Evolutionary conservation across 2,888 invertebrate species (phyloP).

Genomic region (Falcaria lacertinaria): DNA sequence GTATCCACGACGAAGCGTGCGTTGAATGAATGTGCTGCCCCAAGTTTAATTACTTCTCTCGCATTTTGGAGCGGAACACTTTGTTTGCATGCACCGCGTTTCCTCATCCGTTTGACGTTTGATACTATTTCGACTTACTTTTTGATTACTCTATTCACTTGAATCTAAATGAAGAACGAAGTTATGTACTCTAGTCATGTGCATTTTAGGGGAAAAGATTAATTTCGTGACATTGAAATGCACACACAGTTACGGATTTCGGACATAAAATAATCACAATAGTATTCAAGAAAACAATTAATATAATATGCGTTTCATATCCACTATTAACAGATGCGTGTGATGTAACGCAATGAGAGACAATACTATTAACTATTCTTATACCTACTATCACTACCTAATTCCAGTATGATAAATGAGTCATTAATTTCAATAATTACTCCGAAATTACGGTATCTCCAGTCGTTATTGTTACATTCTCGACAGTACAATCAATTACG

Average conservation of each 20-base stretch:
- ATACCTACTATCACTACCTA: no score
- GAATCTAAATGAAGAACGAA: no score
- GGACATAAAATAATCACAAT: no score
- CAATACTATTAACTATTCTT: no score
- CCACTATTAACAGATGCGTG: no score
- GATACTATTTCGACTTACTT: not conserved
- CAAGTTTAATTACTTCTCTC: slow-evolving; percentile 22
- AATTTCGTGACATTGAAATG: no score
- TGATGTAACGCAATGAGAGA: no score
- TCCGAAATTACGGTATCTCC: not conserved
- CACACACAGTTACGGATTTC: no score
- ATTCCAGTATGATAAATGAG: not conserved
- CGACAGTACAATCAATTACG: not conserved
- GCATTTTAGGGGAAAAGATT: no score
- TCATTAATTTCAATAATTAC: not conserved
- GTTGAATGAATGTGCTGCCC: slow-evolving; percentile 20
- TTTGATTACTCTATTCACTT: not conserved
- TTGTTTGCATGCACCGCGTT: not conserved
- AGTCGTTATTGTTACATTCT: not conserved
- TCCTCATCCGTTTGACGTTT: not conserved
- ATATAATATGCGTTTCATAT: no score
- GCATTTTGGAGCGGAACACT: slow-evolving; percentile 8
- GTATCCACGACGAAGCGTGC: slow-evolving; percentile 10
- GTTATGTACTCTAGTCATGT: no score
- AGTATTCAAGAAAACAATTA: no score